A percentile compares a stretch with the other conserved stretches of the same genome.
These are phyloP conservation scores for Brachylomia viminalis DNA, from an alignment of 2,888 invertebrate species.

Conservation along the genomic window DNA sequence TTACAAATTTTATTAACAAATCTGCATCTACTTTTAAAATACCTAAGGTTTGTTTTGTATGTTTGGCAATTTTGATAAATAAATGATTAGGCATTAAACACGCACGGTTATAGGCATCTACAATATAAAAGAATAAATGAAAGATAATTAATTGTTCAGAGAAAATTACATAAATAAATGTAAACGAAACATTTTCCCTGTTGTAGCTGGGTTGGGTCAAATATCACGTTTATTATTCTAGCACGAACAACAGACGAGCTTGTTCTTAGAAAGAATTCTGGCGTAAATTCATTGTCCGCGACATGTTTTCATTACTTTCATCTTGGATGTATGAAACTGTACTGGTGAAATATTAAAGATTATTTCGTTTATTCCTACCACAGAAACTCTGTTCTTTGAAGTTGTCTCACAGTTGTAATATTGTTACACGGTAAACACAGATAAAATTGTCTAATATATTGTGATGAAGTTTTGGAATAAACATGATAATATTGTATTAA, in stretches of 20 bases:
- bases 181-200: constrained; percentile 46
- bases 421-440: constrained; percentile 24
- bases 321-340: constrained; percentile 59
- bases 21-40: neutral
- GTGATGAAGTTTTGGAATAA: constrained; percentile 6
- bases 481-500: neutral
- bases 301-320: constrained; percentile 70
- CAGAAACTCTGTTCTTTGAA: constrained; percentile 56
- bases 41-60: neutral
- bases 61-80: neutral
- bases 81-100: neutral
- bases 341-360: constrained; percentile 61
- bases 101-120: neutral
- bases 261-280: constrained; percentile 64
- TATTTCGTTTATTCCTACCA: constrained; percentile 48
- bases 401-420: constrained; percentile 36
- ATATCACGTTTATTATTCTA: constrained; percentile 64
- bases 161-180: constrained; percentile 37
- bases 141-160: constrained; percentile 21
- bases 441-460: constrained; percentile 47
- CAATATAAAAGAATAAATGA: constrained; percentile 4
- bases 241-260: constrained; percentile 49
- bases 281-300: constrained; percentile 64
- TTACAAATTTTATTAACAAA: neutral
- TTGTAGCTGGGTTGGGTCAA: constrained; percentile 46